A percentile compares a stretch with the other conserved stretches of the same genome.
These are phyloP conservation scores for Phalera bucephala DNA, from an alignment of 2,888 invertebrate genomes.

Conservation along the genomic window DNA sequence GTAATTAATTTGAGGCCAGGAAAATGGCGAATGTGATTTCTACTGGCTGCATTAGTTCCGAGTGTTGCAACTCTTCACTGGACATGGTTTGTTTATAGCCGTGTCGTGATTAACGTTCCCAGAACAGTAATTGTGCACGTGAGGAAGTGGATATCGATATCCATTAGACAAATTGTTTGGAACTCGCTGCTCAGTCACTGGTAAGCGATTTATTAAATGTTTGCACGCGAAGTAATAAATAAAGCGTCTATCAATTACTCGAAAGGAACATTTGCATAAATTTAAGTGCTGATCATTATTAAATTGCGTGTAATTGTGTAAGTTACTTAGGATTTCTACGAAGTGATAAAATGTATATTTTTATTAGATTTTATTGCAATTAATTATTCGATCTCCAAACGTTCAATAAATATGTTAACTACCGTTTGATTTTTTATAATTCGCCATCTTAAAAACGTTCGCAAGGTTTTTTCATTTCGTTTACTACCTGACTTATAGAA, in stretches of 20 bases:
- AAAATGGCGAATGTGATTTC: background rate
- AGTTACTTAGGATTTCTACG: constrained; percentile 44
- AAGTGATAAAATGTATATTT: constrained; percentile 49
- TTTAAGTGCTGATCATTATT: constrained; percentile 48
- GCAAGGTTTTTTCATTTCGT: constrained; percentile 34
- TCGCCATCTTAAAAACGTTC: constrained; percentile 26
- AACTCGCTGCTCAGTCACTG: constrained; percentile 52
- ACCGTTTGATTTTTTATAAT: constrained; percentile 39
- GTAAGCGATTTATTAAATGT: constrained; percentile 67
- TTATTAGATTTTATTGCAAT: constrained; percentile 43
- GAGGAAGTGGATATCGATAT: constrained; percentile 56
- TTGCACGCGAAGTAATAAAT: constrained; percentile 65
- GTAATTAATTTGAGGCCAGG: background rate
- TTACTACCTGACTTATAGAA: constrained; percentile 31
- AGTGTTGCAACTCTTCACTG: constrained; percentile 22
- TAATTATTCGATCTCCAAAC: constrained; percentile 41
- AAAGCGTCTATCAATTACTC: constrained; percentile 53
- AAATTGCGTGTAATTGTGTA: constrained; percentile 55
- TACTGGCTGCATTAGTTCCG: constrained; percentile 12
- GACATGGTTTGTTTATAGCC: constrained; percentile 31
- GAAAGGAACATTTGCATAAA: constrained; percentile 62
- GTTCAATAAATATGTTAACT: constrained; percentile 40
- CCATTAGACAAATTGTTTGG: constrained; percentile 66
- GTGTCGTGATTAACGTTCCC: constrained; percentile 46
- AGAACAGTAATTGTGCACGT: constrained; percentile 37